These are phyloP conservation scores for Takifugu flavidus DNA, from an alignment of 2,113 vertebrate species.

Conservation along the genomic window DNA sequence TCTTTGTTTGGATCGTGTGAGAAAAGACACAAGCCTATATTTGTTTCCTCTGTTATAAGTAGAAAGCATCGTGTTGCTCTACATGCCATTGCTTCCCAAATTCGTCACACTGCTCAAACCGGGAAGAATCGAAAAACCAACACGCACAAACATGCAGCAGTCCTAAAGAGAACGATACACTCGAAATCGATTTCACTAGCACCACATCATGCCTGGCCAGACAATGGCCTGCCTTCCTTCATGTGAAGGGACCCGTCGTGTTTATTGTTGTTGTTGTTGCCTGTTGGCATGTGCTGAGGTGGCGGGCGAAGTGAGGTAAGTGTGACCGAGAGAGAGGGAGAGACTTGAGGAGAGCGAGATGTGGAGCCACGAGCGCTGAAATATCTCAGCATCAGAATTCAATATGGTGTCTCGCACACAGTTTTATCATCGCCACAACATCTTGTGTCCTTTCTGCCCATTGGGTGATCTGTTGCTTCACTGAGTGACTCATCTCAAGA, in stretches of 20 bases:
- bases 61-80: constrained; percentile 27
- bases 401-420: constrained; percentile 32
- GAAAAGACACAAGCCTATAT: constrained; percentile 24
- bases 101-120: constrained; percentile 37
- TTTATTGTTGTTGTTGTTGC: constrained; percentile 58
- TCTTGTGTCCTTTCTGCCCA: constrained; percentile 39
- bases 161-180: constrained; percentile 45
- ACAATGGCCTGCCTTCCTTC: constrained; percentile 49
- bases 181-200: constrained; percentile 63
- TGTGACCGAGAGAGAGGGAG: constrained; percentile 6
- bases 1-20: constrained; percentile 42
- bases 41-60: constrained; percentile 36
- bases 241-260: constrained; percentile 46
- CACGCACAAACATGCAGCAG: constrained; percentile 7
- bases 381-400: constrained; percentile 43
- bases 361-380: constrained; percentile 34
- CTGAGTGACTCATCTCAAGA: constrained; percentile 29
- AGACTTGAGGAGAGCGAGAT: constrained; percentile 20
- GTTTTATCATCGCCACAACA: constrained; percentile 41
- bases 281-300: constrained; percentile 52
- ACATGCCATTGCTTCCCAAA: constrained; percentile 42
- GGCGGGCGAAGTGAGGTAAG: constrained; percentile 51
- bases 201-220: constrained; percentile 57
- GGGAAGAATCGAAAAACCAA: constrained; percentile 27
- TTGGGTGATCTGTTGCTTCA: constrained; percentile 9